Evolutionary conservation across 2,888 invertebrate species (phyloP).

Genomic region (Linhomoeus sp.): DNA sequence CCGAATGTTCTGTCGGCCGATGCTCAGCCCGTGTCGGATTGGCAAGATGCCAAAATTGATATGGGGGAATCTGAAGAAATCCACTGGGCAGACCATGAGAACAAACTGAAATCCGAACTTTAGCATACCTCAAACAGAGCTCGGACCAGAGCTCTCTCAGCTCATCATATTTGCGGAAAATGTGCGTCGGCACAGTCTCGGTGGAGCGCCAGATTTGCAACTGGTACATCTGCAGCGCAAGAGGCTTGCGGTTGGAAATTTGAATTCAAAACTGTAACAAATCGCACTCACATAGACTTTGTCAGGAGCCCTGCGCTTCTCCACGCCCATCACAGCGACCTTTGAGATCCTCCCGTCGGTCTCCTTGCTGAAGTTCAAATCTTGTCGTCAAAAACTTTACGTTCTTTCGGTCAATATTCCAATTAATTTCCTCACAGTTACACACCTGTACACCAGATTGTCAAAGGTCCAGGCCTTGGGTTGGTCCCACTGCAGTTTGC

Average conservation of each 20-base stretch:
- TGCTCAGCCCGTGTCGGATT: slow-evolving; percentile 3
- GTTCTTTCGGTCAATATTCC: too few species aligned
- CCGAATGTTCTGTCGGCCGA: slow-evolving; percentile 74
- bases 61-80: not conserved
- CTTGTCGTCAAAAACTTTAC: too few species aligned
- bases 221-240: slow-evolving; percentile 17
- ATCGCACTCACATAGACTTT: slow-evolving; percentile 63
- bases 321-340: slow-evolving; percentile 65
- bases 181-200: slow-evolving; percentile 53
- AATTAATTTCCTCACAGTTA: too few species aligned
- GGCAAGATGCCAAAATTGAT: not conserved
- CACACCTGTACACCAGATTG: too few species aligned
- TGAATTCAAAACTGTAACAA: not conserved
- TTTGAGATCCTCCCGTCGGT: slow-evolving; percentile 67
- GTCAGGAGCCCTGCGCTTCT: slow-evolving; percentile 86
- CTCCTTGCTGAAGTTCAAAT: too few species aligned
- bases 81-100: not conserved
- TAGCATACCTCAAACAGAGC: not conserved
- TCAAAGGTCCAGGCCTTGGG: too few species aligned
- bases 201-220: slow-evolving; percentile 13
- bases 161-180: slow-evolving; percentile 86
- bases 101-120: too few species aligned
- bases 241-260: too few species aligned
- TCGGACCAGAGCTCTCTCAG: slow-evolving; percentile 88
- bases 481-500: too few species aligned